Evolutionary conservation across 2,797 vertebrate genomes (phyloP).

Genomic region (Etheostoma nigrum): DNA sequence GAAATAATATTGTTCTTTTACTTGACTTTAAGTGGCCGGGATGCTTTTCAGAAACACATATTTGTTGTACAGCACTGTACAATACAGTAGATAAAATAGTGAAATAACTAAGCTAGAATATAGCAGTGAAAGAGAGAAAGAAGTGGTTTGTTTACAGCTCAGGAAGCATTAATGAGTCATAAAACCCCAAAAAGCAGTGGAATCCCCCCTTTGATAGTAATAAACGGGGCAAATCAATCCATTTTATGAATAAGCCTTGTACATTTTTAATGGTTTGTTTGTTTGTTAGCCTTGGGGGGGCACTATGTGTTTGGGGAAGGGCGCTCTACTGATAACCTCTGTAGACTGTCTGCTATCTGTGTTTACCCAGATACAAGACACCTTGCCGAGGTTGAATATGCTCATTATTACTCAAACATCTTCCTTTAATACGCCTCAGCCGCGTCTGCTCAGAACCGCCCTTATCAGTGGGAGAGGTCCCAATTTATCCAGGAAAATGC

Average conservation of each 20-base stretch:
- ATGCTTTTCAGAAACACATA: conserved; percentile 40
- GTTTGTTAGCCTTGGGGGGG: conserved; percentile 83
- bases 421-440: conserved; percentile 76
- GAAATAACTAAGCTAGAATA: conserved; percentile 20
- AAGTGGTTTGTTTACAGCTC: conserved; percentile 79
- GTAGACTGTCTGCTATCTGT: conserved; percentile 81
- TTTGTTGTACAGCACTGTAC: not conserved
- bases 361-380: conserved; percentile 83
- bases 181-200: conserved; percentile 75
- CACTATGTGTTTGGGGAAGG: conserved; percentile 77
- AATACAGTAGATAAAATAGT: conserved; percentile 15
- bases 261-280: conserved; percentile 86
- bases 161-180: conserved; percentile 81
- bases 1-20: conserved; percentile 77
- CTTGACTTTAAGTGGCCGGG: conserved; percentile 61
- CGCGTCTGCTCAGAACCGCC: conserved; percentile 67
- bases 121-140: conserved; percentile 42
- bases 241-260: conserved; percentile 85
- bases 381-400: conserved; percentile 78
- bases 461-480: conserved; percentile 82
- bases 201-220: conserved; percentile 81
- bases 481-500: conserved; percentile 78
- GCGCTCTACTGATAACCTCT: conserved; percentile 78
- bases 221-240: conserved; percentile 84
- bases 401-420: conserved; percentile 79